Evolutionary conservation across 1,140 invertebrate genomes (phyloP).

Genomic region (Penaeus indicus): DNA sequence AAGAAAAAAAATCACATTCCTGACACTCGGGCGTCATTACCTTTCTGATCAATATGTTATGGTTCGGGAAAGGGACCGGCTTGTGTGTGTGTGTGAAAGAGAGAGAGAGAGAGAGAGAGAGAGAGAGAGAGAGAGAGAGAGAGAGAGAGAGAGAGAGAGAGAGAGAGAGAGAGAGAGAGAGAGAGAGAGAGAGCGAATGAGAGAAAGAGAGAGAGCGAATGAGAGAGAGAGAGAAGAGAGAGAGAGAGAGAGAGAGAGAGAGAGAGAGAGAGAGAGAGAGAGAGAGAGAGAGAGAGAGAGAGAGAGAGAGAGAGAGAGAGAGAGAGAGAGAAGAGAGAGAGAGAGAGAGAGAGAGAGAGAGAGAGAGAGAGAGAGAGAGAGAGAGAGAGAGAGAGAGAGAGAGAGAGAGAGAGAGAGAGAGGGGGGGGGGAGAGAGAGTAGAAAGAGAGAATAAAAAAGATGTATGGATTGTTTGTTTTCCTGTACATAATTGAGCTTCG

Average conservation of each 20-base stretch:
- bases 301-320: background rate
- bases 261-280: slow-evolving; percentile 4
- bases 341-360: background rate
- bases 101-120: background rate
- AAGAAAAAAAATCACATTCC: background rate
- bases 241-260: slow-evolving; percentile 22
- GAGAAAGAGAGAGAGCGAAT: background rate
- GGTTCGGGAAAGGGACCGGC: background rate
- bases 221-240: slow-evolving; percentile 1
- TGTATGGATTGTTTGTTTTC: too few species aligned
- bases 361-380: slow-evolving; percentile 3
- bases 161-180: background rate
- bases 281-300: slow-evolving; percentile 19
- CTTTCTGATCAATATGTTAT: background rate
- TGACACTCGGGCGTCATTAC: background rate
- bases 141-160: background rate
- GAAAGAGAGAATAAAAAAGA: too few species aligned
- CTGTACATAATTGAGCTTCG: background rate
- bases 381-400: slow-evolving; percentile 23
- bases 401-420: too few species aligned
- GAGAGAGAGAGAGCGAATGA: background rate
- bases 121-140: background rate
- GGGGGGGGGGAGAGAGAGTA: too few species aligned
- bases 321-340: background rate
- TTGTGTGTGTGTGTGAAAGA: slow-evolving; percentile 24